Evolutionary conservation across 1,140 invertebrate genomes (phyloP).

Genomic region (Frieseomelitta varia): DNA sequence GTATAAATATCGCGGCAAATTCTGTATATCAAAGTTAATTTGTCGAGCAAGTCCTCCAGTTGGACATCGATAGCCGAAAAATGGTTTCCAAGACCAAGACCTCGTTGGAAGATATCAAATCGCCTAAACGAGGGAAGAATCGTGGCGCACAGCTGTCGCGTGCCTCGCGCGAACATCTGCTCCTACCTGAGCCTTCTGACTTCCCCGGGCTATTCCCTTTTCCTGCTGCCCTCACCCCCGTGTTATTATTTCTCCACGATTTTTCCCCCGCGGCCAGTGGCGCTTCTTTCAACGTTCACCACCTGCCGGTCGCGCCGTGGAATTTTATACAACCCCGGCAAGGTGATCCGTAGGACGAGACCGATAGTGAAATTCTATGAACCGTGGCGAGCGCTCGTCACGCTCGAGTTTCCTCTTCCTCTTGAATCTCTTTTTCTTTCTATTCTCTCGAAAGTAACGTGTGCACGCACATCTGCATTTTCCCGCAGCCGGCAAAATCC

Average conservation of each 20-base stretch:
- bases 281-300: conserved; percentile 36
- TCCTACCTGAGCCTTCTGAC: conserved; percentile 37
- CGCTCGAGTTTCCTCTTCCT: background rate
- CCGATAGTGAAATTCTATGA: conserved; percentile 41
- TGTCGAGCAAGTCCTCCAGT: background rate
- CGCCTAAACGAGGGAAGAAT: conserved; percentile 35
- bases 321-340: conserved; percentile 39
- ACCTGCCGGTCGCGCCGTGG: conserved; percentile 42
- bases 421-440: background rate
- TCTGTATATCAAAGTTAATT: background rate
- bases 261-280: conserved; percentile 4
- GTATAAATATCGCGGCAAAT: background rate
- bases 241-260: conserved; percentile 55
- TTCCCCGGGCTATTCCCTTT: background rate
- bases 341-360: conserved; percentile 31
- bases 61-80: background rate
- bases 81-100: background rate
- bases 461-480: too few relatives aligned
- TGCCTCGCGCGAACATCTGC: conserved; percentile 61
- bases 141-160: conserved; percentile 63
- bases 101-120: conserved; percentile 46
- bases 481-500: background rate
- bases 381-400: background rate
- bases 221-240: conserved; percentile 29
- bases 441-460: background rate